Conservation (phyloP, 2,888 invertebrate species). For the Cotesia congregata region DNA sequence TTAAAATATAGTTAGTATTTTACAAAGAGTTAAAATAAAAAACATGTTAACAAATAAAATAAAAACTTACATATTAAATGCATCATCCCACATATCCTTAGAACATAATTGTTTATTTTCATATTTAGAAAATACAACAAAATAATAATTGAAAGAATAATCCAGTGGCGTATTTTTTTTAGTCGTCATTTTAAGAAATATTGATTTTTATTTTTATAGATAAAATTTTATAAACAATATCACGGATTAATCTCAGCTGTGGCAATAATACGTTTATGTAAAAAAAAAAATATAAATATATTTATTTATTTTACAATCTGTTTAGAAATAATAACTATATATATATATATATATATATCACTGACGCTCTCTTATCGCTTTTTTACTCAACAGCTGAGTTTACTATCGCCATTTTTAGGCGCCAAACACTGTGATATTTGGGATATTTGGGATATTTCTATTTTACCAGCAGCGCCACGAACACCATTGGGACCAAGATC, state of each 20-base stretch:
- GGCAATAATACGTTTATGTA: neutral
- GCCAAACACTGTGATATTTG: too few species aligned
- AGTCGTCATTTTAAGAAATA: slow-evolving; percentile 46
- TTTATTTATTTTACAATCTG: neutral
- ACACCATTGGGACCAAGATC: too few species aligned
- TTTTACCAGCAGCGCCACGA: neutral
- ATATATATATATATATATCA: too few species aligned
- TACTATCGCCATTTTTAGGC: neutral
- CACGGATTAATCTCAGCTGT: neutral
- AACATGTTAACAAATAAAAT: too few species aligned
- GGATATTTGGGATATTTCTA: too few species aligned
- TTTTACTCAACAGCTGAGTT: neutral
- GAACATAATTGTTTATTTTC: slow-evolving; percentile 73
- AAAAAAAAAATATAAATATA: neutral
- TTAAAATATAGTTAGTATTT: slow-evolving; percentile 33
- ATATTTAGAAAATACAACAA: slow-evolving; percentile 73
- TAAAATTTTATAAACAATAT: neutral
- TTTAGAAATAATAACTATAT: neutral
- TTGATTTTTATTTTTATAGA: neutral
- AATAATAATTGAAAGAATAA: slow-evolving; percentile 65
- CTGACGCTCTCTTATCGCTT: neutral
- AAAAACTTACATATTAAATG: slow-evolving; percentile 73
- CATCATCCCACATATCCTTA: slow-evolving; percentile 76
- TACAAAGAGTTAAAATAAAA: too few species aligned
- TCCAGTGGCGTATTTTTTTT: slow-evolving; percentile 52